Evolutionary conservation across 1,140 invertebrate genomes (phyloP).

Genomic region (Ceratina calcarata): DNA sequence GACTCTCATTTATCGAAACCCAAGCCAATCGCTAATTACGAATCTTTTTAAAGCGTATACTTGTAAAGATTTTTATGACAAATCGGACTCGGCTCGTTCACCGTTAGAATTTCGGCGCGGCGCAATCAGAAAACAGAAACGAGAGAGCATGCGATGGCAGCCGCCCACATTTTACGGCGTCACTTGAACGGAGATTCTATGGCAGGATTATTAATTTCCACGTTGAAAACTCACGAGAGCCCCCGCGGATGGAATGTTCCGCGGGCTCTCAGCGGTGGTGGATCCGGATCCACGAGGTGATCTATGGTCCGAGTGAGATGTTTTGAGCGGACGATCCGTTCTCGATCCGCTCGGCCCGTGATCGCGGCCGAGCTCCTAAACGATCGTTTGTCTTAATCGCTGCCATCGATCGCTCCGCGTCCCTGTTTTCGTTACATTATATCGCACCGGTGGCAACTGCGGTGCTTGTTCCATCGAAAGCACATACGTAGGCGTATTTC

Average conservation of each 20-base stretch:
- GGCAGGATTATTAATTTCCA: slow-evolving; percentile 67
- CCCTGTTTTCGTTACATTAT: slow-evolving; percentile 45
- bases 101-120: background rate
- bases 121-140: background rate
- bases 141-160: slow-evolving; percentile 37
- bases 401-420: slow-evolving; percentile 69
- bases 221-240: slow-evolving; percentile 64
- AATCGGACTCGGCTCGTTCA: background rate
- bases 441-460: slow-evolving; percentile 64
- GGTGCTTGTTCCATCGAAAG: slow-evolving; percentile 50
- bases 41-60: too few species aligned
- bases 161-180: slow-evolving; percentile 61
- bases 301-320: slow-evolving; percentile 78
- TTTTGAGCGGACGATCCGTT: slow-evolving; percentile 78
- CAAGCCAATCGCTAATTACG: too few species aligned
- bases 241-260: slow-evolving; percentile 57
- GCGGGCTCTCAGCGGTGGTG: slow-evolving; percentile 59
- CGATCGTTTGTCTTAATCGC: slow-evolving; percentile 78
- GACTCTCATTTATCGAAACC: slow-evolving; percentile 9
- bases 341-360: slow-evolving; percentile 64
- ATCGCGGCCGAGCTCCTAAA: slow-evolving; percentile 70
- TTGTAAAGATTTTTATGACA: too few species aligned
- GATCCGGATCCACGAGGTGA: slow-evolving; percentile 67
- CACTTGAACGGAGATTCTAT: slow-evolving; percentile 54
- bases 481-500: slow-evolving; percentile 36